These are phyloP conservation scores for Corythornis vintsioides DNA, from an alignment of 2,113 vertebrate species.

Conservation along the genomic window DNA sequence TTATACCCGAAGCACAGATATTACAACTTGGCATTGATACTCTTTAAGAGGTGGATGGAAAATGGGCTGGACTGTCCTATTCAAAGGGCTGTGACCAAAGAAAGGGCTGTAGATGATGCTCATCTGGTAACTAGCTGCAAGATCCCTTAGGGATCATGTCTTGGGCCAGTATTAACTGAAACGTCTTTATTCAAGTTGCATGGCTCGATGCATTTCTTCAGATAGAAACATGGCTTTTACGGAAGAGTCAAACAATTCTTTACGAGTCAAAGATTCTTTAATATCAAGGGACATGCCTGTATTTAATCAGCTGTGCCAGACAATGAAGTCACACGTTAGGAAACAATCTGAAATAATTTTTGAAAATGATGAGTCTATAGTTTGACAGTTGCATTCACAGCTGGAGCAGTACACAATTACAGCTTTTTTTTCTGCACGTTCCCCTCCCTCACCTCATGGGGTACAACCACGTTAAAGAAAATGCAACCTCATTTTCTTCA, in stretches of 20 bases:
- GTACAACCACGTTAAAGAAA: background rate
- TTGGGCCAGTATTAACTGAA: too few relatives aligned
- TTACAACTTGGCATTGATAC: background rate
- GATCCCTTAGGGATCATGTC: too few relatives aligned
- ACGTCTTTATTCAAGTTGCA: background rate
- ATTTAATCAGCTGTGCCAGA: background rate
- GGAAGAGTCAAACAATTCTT: background rate
- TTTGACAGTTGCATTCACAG: background rate
- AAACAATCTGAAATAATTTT: background rate
- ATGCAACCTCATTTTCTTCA: background rate
- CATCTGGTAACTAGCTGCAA: background rate
- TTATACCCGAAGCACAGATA: background rate
- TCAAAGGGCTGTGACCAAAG: background rate
- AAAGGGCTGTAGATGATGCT: background rate
- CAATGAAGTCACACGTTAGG: background rate
- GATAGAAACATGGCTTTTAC: background rate
- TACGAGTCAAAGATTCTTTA: slow-evolving; percentile 26
- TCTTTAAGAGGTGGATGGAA: background rate
- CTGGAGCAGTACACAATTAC: background rate
- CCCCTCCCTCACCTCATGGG: background rate
- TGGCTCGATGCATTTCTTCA: background rate
- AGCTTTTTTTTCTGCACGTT: background rate
- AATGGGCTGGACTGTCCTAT: background rate
- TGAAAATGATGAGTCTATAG: background rate
- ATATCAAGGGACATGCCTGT: background rate